Evolutionary conservation across 2,797 vertebrate species (phyloP), one percentile per base, ranked within the genome.

Genomic region (Paramormyrops hopkinsi): DNA sequence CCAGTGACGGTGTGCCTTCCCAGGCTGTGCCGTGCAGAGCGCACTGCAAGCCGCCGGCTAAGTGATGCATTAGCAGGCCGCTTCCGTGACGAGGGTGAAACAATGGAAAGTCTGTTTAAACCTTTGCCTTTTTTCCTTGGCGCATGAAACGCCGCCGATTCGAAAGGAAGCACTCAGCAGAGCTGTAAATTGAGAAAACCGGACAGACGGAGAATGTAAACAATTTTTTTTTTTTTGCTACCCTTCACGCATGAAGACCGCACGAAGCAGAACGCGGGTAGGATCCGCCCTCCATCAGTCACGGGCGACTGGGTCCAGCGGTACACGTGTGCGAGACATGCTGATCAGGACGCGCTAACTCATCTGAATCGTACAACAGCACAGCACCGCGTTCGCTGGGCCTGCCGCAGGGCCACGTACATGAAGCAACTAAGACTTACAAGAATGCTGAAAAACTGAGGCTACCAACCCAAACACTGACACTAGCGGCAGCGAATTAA

Each of bases 101-200:
- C 89, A 76, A 82, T 87, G 86, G 65, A 53, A 86, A 88, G 50
- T 22, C 87, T 44, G 41, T 37, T 37, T 83, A 73, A 83, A 11
- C 86, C 37, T 50, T 87, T 59, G 19, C 29, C 69, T 89, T 89
- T 89, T 37, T 59, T 59, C 50, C 73, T 79, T 88, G 89, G 69
- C n/a, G 46, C 87, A 86, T 76, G 85, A 88, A 90, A 90, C 50
- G 25, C 37, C 79, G 65, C 73, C 76, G 12, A 88, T 48, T 41
- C 7, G 12, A 54, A 76, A 89, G 82, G 44, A 88, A 89, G 53
- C 73, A 79, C 37, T 89, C 69, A 65, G n/a, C 25, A 51, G 89
- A 90, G 89, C 73, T 90, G 88, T 56, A 89, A 89, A 85, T 82
- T 17, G 44, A 33, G 19, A 44, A 44, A 86, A 17, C 17, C 46